Evolutionary conservation across 2,113 vertebrate species (phyloP), one percentile per base, ranked within the genome.

Genomic region (Trichomycterus rosablanca): DNA sequence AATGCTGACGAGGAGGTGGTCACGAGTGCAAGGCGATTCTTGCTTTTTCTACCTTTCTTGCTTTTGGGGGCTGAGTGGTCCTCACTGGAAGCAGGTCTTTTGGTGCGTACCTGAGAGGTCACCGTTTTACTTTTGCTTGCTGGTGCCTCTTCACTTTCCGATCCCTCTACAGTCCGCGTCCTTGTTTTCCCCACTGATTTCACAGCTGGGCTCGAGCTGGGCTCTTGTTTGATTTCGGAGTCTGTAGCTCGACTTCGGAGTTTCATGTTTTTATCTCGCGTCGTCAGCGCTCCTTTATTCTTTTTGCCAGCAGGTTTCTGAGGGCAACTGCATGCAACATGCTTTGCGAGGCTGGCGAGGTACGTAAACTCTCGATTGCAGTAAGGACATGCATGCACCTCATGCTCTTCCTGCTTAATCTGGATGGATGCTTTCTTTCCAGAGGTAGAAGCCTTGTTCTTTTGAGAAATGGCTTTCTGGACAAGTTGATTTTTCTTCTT

Each of bases 401-500:
- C 80, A 0, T 72, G 72, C 65, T 86, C 87, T 0, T 82, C 60
- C 0, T 72, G 68, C 42, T 85, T 83, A 2, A 75, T 73, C 18
- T 61, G 85, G 66, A 77, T 85, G 2, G 83, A 1, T 4, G 85
- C 81, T 1, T 90, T 93, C 77, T 92, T 96, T 71, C 86, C 87
- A 75, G 87, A 88, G 4, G 75, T 80, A 23, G 89, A 87, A 2
- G 89, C 80, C 73, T 84, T 94, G 72, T 94, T 95, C 76, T 86
- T 96, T 23, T 96, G 95, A 42, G 92, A 86, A 60, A 99, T 95
- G 0, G 94, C 95, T 74, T 90, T 98, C 80, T 98, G 96, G 4
- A 98, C 89, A 0, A 98, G 87, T 73, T 98, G 92, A 63, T 89
- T 87, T 52, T 91, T 97, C 80, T 97, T 98, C 77, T 91, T 98